Evolutionary conservation across 2,888 invertebrate species (phyloP), one percentile per base, ranked within the genome.

Genomic region (Ypsolopha scabrella): DNA sequence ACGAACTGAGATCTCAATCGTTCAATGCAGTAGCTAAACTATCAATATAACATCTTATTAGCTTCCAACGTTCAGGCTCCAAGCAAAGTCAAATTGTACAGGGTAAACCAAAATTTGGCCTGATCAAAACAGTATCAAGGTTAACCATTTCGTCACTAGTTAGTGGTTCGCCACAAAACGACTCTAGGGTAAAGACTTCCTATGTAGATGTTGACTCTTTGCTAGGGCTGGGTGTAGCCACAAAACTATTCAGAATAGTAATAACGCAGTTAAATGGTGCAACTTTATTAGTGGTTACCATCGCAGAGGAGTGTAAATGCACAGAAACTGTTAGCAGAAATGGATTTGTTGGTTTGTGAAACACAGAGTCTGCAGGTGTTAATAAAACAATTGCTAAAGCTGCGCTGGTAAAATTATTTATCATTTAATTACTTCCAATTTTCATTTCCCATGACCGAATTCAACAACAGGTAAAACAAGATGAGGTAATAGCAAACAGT

Each of bases 141-240:
- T 6, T 6, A 39, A 39, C 39, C 35, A 35, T 47, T 47, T 14
- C 47, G 37, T 47, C 47, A 37, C 14, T 14, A 63, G 64, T 77
- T 75, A 73, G 76, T 58, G 79, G 78, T 74, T 68, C 43, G 57
- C 79, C 76, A 62, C 79, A 77, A 74, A 68, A 73, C 62, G 58
- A 59, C 63, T 64, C 57, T 60, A 54, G 60, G 63, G 58, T 63
- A 63, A 70, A 67, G 57, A 67, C 65, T 75, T 72, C 70, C 72
- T 54, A 52, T 70, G 67, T 65, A 62, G 64, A 60, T 68, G 66
- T 61, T 66, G 64, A 39, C 35, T 11, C 33, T 34, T 33, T 6
- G 46, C 34, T 11, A 34, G 6, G 10, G 1, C 46, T 43, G 9
- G 14, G 7, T 11, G 8, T 14, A 44, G 13, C 43, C 43, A 24